Evolutionary conservation across 2,888 invertebrate genomes (phyloP), one percentile per base, ranked within the genome.

Genomic region (Tachina grossa): DNA sequence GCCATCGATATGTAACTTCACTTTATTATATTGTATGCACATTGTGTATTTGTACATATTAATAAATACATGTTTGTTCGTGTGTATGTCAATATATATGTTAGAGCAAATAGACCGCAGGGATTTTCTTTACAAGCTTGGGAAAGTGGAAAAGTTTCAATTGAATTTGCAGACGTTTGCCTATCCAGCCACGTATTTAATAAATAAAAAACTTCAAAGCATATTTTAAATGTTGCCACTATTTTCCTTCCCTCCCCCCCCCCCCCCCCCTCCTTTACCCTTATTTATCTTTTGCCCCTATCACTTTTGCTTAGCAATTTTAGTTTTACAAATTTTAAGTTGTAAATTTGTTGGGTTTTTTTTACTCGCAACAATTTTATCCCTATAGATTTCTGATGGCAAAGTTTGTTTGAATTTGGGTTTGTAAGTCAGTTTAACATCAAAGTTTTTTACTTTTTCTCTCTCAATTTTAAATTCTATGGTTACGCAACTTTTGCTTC

Each of bases 381-480:
- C 43, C 55, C 74, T 31, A 22, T 57, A 49, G 57, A 49, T 74
- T 69, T 43, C 16, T 78, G 69, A 68, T 79, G 83, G 71, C 61
- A 82, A 82, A 86, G 79, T 78, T 84, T 79, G 75, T 43, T 71
- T 88, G 88, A 89, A 90, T 90, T 88, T 90, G 88, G 89, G 89
- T 89, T 90, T 90, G 88, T 89, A 90, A 90, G 90, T 89, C 90
- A 90, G 90, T 90, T 91, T 89, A 90, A 89, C 88, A 90, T 89
- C 90, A 90, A 89, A 89, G 87, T 89, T 31, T 89, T 89, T 88
- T 31, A 31, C 22, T 47, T 72, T 72, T 80, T 63, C 76, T 76
- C 3, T 22, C 3, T 13, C 22, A 59, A 69, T 72, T 68, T 79
- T 65, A 63, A 77, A 81, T 79, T 83, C 55, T 83, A 66, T 85